Percentiles rank a stretch among this genome's conserved stretches.
Conservation (phyloP, 2,888 invertebrate genomes). For the Hypercompe scribonia region DNA sequence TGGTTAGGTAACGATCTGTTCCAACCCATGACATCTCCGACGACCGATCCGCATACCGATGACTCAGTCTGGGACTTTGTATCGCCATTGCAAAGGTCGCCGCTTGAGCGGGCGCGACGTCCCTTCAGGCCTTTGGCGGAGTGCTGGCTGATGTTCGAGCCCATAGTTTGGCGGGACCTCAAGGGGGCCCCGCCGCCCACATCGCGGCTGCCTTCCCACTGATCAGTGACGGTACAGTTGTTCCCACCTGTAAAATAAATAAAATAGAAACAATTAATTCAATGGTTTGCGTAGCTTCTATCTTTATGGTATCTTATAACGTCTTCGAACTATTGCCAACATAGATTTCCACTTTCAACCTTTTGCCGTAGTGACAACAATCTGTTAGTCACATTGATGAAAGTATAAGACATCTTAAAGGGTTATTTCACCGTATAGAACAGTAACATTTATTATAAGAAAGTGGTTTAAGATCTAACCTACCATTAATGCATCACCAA, state of each 20-base stretch:
- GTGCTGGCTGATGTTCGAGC: conserved; percentile 92
- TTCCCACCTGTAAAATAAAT: conserved; percentile 62
- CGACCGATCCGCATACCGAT: conserved; percentile 83
- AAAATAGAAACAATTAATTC: conserved; percentile 17
- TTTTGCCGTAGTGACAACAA: no score
- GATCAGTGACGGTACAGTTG: conserved; percentile 57
- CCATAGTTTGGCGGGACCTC: conserved; percentile 88
- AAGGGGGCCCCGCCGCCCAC: conserved; percentile 80
- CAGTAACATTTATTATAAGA: no score
- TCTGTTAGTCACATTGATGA: no score
- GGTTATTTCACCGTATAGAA: no score
- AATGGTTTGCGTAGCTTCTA: neutral
- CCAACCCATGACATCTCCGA: conserved; percentile 84
- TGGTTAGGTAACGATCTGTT: conserved; percentile 90
- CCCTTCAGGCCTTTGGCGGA: conserved; percentile 91
- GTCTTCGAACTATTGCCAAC: neutral
- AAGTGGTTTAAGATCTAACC: no score
- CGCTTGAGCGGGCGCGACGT: conserved; percentile 90
- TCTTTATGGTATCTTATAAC: neutral
- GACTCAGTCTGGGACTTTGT: conserved; percentile 81
- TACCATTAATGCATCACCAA: no score
- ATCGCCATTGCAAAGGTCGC: conserved; percentile 90
- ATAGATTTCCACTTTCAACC: neutral
- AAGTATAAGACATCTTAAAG: no score
- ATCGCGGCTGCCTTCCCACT: conserved; percentile 67